A percentile compares a stretch with the other conserved stretches of the same genome.
Conservation (phyloP, 2,888 invertebrate species). For the Sialis lutaria region DNA sequence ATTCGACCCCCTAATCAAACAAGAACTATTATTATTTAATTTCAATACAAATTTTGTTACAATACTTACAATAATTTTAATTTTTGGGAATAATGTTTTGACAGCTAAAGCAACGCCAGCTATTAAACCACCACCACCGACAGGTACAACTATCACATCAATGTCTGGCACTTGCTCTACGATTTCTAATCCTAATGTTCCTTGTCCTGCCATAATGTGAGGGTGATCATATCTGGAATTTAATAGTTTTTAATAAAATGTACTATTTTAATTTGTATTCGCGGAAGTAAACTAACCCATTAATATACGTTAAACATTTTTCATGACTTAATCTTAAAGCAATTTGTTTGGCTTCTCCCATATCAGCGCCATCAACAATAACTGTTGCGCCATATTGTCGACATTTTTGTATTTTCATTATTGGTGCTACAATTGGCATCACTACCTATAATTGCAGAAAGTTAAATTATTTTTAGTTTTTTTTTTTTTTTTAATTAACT, state of each 20-base stretch:
- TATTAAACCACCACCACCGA: slow-evolving; percentile 86
- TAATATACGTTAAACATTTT: slow-evolving; percentile 60
- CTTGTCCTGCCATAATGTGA: slow-evolving; percentile 88
- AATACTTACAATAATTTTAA: slow-evolving; percentile 64
- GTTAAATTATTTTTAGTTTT: neutral
- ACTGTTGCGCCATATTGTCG: slow-evolving; percentile 71
- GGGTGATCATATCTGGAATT: slow-evolving; percentile 75
- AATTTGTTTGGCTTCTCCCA: slow-evolving; percentile 66
- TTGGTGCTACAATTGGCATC: slow-evolving; percentile 90
- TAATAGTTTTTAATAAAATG: slow-evolving; percentile 1
- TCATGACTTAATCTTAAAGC: slow-evolving; percentile 63
- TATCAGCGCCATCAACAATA: slow-evolving; percentile 63
- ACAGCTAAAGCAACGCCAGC: slow-evolving; percentile 82
- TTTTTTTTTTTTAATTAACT: neutral
- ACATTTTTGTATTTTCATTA: slow-evolving; percentile 90
- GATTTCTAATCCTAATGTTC: slow-evolving; percentile 85
- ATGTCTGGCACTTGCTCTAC: slow-evolving; percentile 74
- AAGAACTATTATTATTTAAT: neutral
- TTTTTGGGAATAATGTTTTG: slow-evolving; percentile 67
- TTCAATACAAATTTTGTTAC: neutral
- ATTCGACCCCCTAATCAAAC: slow-evolving; percentile 65
- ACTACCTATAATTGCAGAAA: slow-evolving; percentile 31
- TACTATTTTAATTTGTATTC: neutral
- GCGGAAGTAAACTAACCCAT: slow-evolving; percentile 42
- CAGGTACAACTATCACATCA: slow-evolving; percentile 81